Evolutionary conservation across 2,113 vertebrate genomes (phyloP), one percentile per base, ranked within the genome.

Genomic region (Zosterops pallidus): DNA sequence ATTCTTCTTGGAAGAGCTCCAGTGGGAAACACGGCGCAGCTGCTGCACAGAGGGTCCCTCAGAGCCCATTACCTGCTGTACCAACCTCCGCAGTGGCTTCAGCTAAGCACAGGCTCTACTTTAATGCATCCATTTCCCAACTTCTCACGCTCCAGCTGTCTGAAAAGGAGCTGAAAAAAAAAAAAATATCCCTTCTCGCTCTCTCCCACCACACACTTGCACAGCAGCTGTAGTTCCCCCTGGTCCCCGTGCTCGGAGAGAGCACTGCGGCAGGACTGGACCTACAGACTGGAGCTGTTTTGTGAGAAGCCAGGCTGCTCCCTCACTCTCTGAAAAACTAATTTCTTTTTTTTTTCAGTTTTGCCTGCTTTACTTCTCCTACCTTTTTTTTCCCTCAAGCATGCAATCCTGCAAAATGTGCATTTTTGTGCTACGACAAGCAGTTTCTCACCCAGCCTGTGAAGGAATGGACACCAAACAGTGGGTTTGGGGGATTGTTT

Each of bases 61-160:
- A 1, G 93, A 94, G 87, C 67, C 87, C 67, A 46, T 86, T 80
- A 94, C 91, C 92, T 94, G 87, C 67, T 3, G 29, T 52, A 95
- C 93, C 95, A 88, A 35, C 87, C 91, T 96, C 88, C 10, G 5
- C 72, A 33, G 81, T 21, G 89, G 47, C 81, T 87, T 8, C 1
- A 1, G 5, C 79, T 85, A 29, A 72, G 86, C 92, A 76, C 80
- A 64, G 86, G 19, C 77, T 90, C 64, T 10, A 3, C 59, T 77
- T 76, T 86, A 83, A 88, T 65, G 64, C 80, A 64, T 63, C 86
- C 59, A 59, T 78, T 86, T 59, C 9, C 71, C 71, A 50, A 17
- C 80, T 96, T 90, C 92, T 96, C 92, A 81, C 2, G 6, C 91
- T 89, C 86, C 94, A 93, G 76, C 86, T 94, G 94, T 56, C 94